phyloP scores from a whole-genome alignment of 2,888 invertebrate genomes.

The Sphaerophoria taeniata region DNA sequence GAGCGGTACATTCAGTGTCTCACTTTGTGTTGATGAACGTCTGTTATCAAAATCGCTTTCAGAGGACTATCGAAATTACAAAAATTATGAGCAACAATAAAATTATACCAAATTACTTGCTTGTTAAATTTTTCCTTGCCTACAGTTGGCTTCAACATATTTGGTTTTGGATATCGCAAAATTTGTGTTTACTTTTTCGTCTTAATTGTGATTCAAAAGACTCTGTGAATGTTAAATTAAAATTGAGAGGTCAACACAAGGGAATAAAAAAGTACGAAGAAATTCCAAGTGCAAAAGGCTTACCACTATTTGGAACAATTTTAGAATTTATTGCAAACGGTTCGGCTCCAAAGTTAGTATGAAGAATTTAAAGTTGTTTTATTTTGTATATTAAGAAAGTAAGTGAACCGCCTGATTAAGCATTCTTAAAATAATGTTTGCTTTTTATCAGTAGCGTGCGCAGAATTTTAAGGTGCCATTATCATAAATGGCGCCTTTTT shows the following conservation, averaged over 20 bases:
- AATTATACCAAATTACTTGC: constrained; percentile 50
- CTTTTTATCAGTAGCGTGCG: no score
- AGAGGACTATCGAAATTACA: constrained; percentile 11
- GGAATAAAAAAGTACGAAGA: constrained; percentile 78
- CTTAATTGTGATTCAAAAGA: constrained; percentile 24
- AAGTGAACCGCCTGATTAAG: constrained; percentile 17
- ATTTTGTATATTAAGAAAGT: constrained; percentile 27
- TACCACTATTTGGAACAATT: constrained; percentile 85
- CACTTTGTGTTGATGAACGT: no score
- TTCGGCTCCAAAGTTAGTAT: constrained; percentile 84
- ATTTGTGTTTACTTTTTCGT: constrained; percentile 13
- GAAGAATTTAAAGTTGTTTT: not conserved
- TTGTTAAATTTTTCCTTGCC: constrained; percentile 29
- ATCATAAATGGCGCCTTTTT: no score
- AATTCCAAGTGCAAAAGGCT: constrained; percentile 84
- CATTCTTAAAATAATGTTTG: not conserved
- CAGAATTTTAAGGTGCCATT: no score
- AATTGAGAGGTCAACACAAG: constrained; percentile 26
- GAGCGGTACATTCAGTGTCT: no score
- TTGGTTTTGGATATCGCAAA: constrained; percentile 39
- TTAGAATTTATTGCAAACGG: constrained; percentile 85
- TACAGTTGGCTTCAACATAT: constrained; percentile 51
- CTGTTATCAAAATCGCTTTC: constrained; percentile 11
- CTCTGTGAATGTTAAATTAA: not conserved
- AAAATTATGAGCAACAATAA: constrained; percentile 52